phyloP scores from a whole-genome alignment of 2,113 vertebrate species.

The Cyprinus carpio region DNA sequence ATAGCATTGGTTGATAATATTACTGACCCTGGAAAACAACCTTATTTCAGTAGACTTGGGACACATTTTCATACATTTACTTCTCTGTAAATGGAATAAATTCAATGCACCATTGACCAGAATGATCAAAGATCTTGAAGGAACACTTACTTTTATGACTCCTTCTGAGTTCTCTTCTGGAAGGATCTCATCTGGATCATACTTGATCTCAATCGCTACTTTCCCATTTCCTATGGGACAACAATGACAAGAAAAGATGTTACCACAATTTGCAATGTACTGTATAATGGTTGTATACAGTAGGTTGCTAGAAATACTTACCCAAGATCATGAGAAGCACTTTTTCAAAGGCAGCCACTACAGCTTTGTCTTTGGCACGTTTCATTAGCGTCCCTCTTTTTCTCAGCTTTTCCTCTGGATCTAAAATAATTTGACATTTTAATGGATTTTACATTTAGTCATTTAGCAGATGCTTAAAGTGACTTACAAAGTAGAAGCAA shows the following conservation, averaged over 20 bases:
- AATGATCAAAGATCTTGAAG: background rate
- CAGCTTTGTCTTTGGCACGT: constrained; percentile 70
- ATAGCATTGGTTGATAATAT: background rate
- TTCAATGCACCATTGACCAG: background rate
- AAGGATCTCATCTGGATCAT: constrained; percentile 63
- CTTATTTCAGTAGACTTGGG: background rate
- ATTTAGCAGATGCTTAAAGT: too few species aligned
- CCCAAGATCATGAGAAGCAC: constrained; percentile 75
- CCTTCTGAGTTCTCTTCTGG: constrained; percentile 71
- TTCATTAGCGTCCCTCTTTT: constrained; percentile 70
- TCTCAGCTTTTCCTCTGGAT: constrained; percentile 61
- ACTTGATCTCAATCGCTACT: constrained; percentile 69
- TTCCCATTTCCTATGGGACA: constrained; percentile 74
- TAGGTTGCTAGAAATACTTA: constrained; percentile 51
- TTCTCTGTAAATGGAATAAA: background rate
- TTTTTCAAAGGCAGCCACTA: constrained; percentile 77
- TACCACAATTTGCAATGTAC: background rate
- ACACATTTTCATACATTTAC: background rate
- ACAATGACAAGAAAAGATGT: background rate
- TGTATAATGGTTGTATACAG: background rate
- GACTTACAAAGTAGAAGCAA: too few species aligned
- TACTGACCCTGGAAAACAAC: background rate
- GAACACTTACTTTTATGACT: constrained; percentile 68
- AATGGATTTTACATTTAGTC: too few species aligned
- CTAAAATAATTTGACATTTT: constrained; percentile 58